These are phyloP conservation scores for Alcedo quadribrachys DNA, from an alignment of 2,797 vertebrate species.

Conservation along the genomic window DNA sequence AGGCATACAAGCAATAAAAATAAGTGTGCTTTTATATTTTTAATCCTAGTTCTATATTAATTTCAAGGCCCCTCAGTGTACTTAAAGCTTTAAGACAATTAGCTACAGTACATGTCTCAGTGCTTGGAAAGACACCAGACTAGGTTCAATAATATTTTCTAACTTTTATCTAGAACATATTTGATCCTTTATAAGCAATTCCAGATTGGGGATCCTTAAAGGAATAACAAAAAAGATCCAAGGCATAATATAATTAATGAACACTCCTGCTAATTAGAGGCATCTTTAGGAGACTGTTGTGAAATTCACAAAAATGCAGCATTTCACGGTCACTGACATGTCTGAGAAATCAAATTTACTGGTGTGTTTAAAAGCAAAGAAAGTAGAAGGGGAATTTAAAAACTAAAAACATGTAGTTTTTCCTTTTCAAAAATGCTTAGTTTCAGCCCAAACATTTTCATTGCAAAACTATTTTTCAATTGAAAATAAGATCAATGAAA, in stretches of 20 bases:
- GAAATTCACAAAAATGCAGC: neutral
- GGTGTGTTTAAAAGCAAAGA: neutral
- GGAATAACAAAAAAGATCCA: neutral
- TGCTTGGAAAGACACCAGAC: neutral
- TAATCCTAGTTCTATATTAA: neutral
- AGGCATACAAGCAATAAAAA: neutral
- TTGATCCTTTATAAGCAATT: neutral
- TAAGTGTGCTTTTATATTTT: neutral
- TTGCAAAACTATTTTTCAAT: neutral
- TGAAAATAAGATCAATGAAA: neutral
- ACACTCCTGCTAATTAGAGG: neutral
- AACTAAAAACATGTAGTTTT: neutral
- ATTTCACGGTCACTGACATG: neutral
- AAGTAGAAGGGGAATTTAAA: neutral
- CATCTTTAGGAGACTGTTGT: neutral
- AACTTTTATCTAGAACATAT: neutral
- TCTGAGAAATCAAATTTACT: neutral
- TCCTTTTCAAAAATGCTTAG: neutral
- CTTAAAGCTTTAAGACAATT: conserved; percentile 9
- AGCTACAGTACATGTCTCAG: neutral
- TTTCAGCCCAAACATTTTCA: neutral
- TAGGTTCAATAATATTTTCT: neutral
- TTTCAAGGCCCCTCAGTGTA: conserved; percentile 1
- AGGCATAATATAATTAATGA: neutral
- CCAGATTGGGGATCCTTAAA: neutral